Evolutionary conservation across 1,140 invertebrate species (phyloP), one percentile per base, ranked within the genome.

Genomic region (Drosophila parabipectinata): DNA sequence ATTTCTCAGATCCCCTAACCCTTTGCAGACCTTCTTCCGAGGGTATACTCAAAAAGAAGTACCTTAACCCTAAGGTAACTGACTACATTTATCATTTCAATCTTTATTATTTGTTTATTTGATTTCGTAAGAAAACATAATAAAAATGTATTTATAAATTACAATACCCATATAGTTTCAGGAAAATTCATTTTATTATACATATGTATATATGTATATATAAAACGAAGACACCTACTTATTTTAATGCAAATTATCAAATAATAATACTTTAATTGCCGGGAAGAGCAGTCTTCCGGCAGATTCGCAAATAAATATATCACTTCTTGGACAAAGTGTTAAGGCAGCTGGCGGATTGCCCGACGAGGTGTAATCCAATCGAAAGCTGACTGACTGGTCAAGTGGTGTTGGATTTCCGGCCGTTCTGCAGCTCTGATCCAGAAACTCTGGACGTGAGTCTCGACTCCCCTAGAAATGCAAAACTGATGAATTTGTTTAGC

Each of bases 401-500:
- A 50, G 61, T 66, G 72, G 68, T 84, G 66, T 83, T 61, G 55
- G 63, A 67, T 79, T 87, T 81, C 78, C 74, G 64, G 64, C 32
- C 44, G 18, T 47, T 47, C 44, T 21, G 44, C 44, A 18, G 44
- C 9, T 47, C 44, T 47, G 15, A 9, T 45, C 14, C n/a, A 24
- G 50, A 45, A 53, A 32, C 41, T 57, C 51, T 69, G 62, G 5
- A 28, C 5, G 26, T 6, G 26, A 28, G 41, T 41, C 26, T 15
- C 26, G 54, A 26, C 34, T 45, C 56, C 53, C 28, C 39, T 50
- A 44, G 71, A 72, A 51, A 59, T 57, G 63, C 41, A 45, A 21
- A 47, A 39, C 67, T 73, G 72, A 72, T 88, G 63, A 73, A 83
- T 88, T 88, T 83, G 79, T 83, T 69, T 53, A 71, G 72, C 60